Percentiles rank a stretch among this genome's conserved stretches.
These are phyloP conservation scores for Stylophora pistillata DNA, from an alignment of 64 coral and sea anemone species.

Conservation along the genomic window DNA sequence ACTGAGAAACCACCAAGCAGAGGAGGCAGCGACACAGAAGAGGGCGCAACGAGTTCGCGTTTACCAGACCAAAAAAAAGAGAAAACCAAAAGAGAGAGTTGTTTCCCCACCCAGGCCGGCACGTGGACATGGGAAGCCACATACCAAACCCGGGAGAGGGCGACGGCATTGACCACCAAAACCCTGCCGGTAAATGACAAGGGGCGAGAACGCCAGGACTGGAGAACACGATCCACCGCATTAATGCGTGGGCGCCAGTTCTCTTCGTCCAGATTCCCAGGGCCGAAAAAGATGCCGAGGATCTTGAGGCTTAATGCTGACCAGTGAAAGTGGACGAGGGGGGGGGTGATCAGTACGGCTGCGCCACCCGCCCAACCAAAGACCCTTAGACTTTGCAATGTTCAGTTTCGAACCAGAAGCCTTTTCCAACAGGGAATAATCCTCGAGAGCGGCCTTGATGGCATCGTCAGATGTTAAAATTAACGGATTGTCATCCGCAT, in stretches of 20 bases:
- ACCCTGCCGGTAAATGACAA: slow-evolving; percentile 22
- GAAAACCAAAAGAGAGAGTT: background rate
- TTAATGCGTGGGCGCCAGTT: slow-evolving; percentile 11
- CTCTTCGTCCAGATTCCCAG: background rate
- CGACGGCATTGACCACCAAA: slow-evolving; percentile 36
- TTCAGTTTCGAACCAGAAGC: slow-evolving; percentile 26
- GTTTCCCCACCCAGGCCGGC: background rate
- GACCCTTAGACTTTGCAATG: background rate
- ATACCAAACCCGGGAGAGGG: slow-evolving; percentile 30
- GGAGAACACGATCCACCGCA: background rate
- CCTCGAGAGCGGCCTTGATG: background rate
- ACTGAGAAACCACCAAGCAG: background rate
- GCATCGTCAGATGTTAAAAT: background rate
- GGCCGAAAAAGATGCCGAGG: slow-evolving; percentile 2
- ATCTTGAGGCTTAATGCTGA: background rate
- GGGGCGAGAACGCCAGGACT: slow-evolving; percentile 12
- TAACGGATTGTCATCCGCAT: slow-evolving; percentile 17
- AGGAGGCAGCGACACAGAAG: background rate
- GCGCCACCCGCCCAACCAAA: background rate
- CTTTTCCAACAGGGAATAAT: background rate
- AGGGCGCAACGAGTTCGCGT: background rate
- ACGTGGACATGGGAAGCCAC: background rate
- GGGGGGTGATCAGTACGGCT: background rate
- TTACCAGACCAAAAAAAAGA: slow-evolving; percentile 18
- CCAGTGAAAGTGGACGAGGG: background rate